Evolutionary conservation across 1,140 invertebrate genomes (phyloP).

Genomic region (Sycophaga agraensis): DNA sequence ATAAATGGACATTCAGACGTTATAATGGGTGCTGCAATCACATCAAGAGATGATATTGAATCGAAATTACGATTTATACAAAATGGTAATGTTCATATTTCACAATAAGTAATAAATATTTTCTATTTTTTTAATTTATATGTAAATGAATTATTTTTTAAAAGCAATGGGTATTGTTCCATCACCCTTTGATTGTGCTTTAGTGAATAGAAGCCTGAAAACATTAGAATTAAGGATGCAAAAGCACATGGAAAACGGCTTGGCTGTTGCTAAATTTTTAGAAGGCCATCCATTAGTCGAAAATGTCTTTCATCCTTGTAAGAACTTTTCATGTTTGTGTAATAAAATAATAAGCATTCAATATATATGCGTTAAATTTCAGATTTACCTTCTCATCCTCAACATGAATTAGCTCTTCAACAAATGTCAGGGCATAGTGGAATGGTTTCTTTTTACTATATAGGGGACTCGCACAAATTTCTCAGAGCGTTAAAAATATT

Average conservation of each 20-base stretch:
- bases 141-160: background rate
- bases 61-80: conserved; percentile 81
- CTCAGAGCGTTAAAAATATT: conserved; percentile 79
- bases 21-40: conserved; percentile 89
- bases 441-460: conserved; percentile 88
- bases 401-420: conserved; percentile 78
- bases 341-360: no score
- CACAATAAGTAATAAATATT: background rate
- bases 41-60: conserved; percentile 73
- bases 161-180: conserved; percentile 91
- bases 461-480: conserved; percentile 80
- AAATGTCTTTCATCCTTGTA: conserved; percentile 84
- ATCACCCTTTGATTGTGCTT: conserved; percentile 93
- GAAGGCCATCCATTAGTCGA: conserved; percentile 76
- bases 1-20: conserved; percentile 99
- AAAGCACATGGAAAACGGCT: conserved; percentile 77
- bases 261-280: conserved; percentile 78
- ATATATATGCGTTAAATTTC: conserved; percentile 26
- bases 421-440: conserved; percentile 91
- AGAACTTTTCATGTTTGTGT: conserved; percentile 24
- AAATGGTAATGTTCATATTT: conserved; percentile 71
- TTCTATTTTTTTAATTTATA: no score
- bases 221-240: conserved; percentile 92
- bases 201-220: conserved; percentile 93
- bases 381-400: conserved; percentile 89